Percentiles rank a stretch among this genome's conserved stretches.
These are phyloP conservation scores for Bimastos eiseni DNA, from an alignment of 2,888 invertebrate genomes.

Conservation along the genomic window DNA sequence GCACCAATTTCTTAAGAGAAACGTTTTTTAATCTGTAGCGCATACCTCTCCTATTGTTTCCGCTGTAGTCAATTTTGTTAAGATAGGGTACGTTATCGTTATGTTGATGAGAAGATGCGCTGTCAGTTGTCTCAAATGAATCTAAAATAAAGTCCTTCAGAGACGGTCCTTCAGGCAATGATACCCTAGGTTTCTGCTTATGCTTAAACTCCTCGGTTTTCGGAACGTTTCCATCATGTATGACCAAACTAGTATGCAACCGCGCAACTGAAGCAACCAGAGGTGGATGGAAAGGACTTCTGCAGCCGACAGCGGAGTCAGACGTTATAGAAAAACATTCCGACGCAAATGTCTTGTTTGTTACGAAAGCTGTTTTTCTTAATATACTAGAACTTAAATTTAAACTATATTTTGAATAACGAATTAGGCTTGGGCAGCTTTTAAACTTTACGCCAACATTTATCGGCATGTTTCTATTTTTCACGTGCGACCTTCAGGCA, in stretches of 20 bases:
- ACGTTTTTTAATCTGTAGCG: background rate
- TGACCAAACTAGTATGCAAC: background rate
- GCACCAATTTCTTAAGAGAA: background rate
- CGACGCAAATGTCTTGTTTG: background rate
- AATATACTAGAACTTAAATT: background rate
- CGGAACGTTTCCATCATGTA: background rate
- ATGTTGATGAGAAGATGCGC: background rate
- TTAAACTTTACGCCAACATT: background rate
- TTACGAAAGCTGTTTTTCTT: background rate
- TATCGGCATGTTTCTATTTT: background rate
- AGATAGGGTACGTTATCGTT: constrained; percentile 30
- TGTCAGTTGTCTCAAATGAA: background rate
- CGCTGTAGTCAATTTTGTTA: constrained; percentile 18
- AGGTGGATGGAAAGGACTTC: background rate
- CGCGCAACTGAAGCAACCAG: background rate
- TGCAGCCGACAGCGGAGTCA: background rate
- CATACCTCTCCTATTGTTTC: constrained; percentile 32
- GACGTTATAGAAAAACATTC: background rate
- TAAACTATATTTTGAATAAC: background rate
- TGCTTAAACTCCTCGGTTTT: background rate
- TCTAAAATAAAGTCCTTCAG: constrained; percentile 1
- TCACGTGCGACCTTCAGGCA: background rate
- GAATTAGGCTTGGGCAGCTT: background rate
- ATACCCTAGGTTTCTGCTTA: background rate
- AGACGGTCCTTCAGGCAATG: background rate